A percentile compares a stretch with the other conserved stretches of the same genome.
These are phyloP conservation scores for Periplaneta americana DNA, from an alignment of 1,140 invertebrate genomes.

Conservation along the genomic window DNA sequence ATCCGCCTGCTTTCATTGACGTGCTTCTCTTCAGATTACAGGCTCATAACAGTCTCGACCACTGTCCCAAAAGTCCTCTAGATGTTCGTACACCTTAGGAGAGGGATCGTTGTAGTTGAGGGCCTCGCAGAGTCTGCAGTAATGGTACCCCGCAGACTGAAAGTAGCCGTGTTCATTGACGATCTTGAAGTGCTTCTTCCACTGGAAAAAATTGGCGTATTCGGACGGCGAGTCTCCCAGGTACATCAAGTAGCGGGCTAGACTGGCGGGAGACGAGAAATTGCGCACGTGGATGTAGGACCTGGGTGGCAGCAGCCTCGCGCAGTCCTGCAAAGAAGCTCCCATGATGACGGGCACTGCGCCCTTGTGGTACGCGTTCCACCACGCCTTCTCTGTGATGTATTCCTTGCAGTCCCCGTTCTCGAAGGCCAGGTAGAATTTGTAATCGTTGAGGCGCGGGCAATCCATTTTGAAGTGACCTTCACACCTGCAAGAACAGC, in stretches of 20 bases:
- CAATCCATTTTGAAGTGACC: slow-evolving; percentile 55
- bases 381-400: slow-evolving; percentile 65
- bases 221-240: slow-evolving; percentile 48
- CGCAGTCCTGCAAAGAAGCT: slow-evolving; percentile 41
- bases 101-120: slow-evolving; percentile 52
- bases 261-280: slow-evolving; percentile 50
- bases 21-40: background rate
- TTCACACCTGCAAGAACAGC: slow-evolving; percentile 45
- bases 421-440: slow-evolving; percentile 74
- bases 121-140: slow-evolving; percentile 75
- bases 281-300: slow-evolving; percentile 68
- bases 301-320: slow-evolving; percentile 48
- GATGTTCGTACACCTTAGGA: slow-evolving; percentile 44
- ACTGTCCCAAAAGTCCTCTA: slow-evolving; percentile 42
- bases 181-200: slow-evolving; percentile 60
- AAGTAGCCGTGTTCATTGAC: slow-evolving; percentile 71
- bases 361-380: slow-evolving; percentile 52
- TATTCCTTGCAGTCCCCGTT: slow-evolving; percentile 67
- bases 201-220: slow-evolving; percentile 59
- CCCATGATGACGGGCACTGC: slow-evolving; percentile 69
- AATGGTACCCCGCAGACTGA: slow-evolving; percentile 59
- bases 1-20: no score
- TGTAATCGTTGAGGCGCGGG: slow-evolving; percentile 46
- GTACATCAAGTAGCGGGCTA: slow-evolving; percentile 55
- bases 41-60: slow-evolving; percentile 36